These are phyloP conservation scores for Ageneiosus marmoratus DNA, from an alignment of 2,113 vertebrate genomes.

Conservation along the genomic window DNA sequence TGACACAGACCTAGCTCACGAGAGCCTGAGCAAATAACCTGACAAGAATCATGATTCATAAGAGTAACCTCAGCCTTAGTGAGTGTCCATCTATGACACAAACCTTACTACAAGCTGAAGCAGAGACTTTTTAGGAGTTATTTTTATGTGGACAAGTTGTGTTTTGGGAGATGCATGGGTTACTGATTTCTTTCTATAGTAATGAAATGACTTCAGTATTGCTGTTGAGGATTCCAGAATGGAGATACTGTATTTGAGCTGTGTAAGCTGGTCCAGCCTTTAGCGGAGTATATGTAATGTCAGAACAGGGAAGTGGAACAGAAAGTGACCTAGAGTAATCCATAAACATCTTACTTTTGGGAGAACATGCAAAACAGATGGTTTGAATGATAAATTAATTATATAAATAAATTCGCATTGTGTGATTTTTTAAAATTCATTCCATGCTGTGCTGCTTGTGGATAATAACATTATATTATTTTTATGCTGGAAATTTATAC, in stretches of 20 bases:
- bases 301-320: constrained; percentile 34
- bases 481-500: too few relatives aligned
- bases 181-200: background rate
- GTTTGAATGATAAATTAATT: background rate
- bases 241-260: background rate
- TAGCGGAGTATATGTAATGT: constrained; percentile 2
- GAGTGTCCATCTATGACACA: constrained; percentile 53
- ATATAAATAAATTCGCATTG: background rate
- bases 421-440: background rate
- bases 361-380: background rate
- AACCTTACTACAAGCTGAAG: background rate
- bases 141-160: background rate
- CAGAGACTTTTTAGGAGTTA: background rate
- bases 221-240: background rate
- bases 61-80: constrained; percentile 70
- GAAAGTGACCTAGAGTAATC: constrained; percentile 44
- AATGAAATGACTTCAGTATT: background rate
- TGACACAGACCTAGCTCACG: constrained; percentile 60
- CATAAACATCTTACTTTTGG: background rate
- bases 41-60: constrained; percentile 67
- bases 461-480: background rate
- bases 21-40: constrained; percentile 49
- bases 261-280: background rate
- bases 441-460: background rate
- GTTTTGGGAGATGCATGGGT: too few relatives aligned